These are phyloP conservation scores for Nannoperca obscura DNA, from an alignment of 2,797 vertebrate genomes.

Conservation along the genomic window DNA sequence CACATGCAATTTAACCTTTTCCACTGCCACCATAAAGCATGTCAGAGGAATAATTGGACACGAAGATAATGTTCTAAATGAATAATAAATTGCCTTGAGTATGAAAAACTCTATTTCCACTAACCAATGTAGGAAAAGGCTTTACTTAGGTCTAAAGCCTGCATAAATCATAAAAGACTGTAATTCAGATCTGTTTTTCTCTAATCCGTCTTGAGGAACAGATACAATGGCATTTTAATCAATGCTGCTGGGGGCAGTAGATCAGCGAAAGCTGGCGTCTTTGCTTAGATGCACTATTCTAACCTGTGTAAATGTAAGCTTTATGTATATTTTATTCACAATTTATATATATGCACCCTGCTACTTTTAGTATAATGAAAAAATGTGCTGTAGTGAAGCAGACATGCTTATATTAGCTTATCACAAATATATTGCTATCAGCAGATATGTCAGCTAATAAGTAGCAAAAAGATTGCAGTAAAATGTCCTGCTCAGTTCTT, in stretches of 20 bases:
- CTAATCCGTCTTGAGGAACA: constrained; percentile 8
- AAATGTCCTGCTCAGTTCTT: background rate
- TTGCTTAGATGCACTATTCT: background rate
- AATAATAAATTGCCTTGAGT: constrained; percentile 47
- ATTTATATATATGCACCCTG: background rate
- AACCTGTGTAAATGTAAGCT: background rate
- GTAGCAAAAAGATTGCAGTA: background rate
- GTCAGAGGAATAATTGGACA: constrained; percentile 67
- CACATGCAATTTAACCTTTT: constrained; percentile 81
- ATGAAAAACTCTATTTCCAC: constrained; percentile 33
- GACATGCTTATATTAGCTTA: background rate
- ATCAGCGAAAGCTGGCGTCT: background rate
- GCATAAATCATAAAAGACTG: background rate
- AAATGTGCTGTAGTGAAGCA: background rate
- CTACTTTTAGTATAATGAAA: background rate
- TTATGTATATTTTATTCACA: background rate
- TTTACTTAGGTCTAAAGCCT: background rate
- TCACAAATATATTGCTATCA: background rate
- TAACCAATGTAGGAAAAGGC: constrained; percentile 1
- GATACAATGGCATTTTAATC: background rate
- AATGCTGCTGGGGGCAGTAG: background rate
- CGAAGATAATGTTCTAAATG: constrained; percentile 58
- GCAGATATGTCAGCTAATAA: background rate
- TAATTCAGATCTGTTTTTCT: background rate
- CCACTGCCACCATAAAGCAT: constrained; percentile 62